Base-by-base conservation (phyloP, 2,888 invertebrate species). In the Julus scandinavius region DNA sequence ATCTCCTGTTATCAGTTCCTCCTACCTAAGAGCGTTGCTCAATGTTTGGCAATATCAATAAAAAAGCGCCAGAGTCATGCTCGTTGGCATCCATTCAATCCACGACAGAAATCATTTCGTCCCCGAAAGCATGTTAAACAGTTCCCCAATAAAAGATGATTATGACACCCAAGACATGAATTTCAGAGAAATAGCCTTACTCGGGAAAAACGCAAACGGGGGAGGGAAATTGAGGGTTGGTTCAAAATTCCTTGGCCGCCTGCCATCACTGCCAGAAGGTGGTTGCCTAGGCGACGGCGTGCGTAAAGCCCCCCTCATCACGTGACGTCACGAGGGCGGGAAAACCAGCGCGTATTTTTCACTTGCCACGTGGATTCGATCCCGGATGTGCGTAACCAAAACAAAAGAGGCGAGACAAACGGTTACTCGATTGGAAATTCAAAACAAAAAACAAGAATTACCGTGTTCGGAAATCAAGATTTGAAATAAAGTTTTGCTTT, bases 321-420 rank as follows among this genome's bases (percentile, higher is more conserved):
- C 29, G 84, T 84, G 84, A 84, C 84, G 84, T 83, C 84, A 38
- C n/a, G 63, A 17, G 17, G 63, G 63, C 63, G 63, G 63, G 63
- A 63, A 63, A 63, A 63, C 63, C 63, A 63, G 63, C 63, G n/a
- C 4, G 63, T 13, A 54, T n/a, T 63, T n/a, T 17, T n/a, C 63
- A 63, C 63, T 17, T 63, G 63, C 29, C 29, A 29, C 29, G 29
- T 29, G 29, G 29, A 29, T 29, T 29, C 29, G 20, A 63, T 6
- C 63, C 63, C 63, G 63, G 63, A 6, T 63, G 13, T 6, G 63
- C 63, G 63, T 63, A 63, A 63, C 63, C 63, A 63, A 63, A 63
- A 63, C 63, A 63, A 63, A 63, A 54, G 54, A 45, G 45, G 7
- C 45, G 45, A 45, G 45, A 45, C 45, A 45, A 11, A 17, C 63